Conservation (phyloP, 2,888 invertebrate genomes). For the Ashinkailepas kermadecensis region DNA sequence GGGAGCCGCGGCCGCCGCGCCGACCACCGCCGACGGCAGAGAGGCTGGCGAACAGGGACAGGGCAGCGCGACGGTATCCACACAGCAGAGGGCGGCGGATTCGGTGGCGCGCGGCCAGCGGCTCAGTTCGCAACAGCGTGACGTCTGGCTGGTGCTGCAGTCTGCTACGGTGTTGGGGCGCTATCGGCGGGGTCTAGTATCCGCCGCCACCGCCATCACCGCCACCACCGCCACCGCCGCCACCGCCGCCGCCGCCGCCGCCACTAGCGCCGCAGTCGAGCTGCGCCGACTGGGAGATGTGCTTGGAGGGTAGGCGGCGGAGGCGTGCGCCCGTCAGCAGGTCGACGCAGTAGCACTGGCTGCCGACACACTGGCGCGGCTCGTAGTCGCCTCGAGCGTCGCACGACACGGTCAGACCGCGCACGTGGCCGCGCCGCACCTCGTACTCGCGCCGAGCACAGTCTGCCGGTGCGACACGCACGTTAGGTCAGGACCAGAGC, state of each 20-base stretch:
- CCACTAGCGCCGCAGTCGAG: not conserved
- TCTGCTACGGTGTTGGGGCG: no score
- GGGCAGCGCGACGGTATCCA: no score
- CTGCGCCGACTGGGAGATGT: not conserved
- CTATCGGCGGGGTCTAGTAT: no score
- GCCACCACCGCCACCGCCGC: not conserved
- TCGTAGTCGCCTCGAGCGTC: conserved; percentile 31
- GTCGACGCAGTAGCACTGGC: conserved; percentile 31
- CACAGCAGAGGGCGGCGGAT: no score
- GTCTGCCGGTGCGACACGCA: conserved; percentile 22
- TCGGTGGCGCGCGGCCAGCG: no score
- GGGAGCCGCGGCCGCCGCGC: no score
- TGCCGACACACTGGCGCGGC: conserved; percentile 31
- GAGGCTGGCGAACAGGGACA: no score
- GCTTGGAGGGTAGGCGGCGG: not conserved
- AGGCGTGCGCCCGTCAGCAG: conserved; percentile 23
- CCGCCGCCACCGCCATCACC: no score
- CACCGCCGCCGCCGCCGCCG: not conserved
- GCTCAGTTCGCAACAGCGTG: no score
- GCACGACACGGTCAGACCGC: conserved; percentile 29
- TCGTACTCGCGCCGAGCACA: conserved; percentile 30
- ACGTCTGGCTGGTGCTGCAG: no score
- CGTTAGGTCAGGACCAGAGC: conserved; percentile 23
- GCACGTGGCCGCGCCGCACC: conserved; percentile 22
- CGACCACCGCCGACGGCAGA: no score